phyloP scores from a whole-genome alignment of 2,797 vertebrate species.

The Onychomys arenicola region DNA sequence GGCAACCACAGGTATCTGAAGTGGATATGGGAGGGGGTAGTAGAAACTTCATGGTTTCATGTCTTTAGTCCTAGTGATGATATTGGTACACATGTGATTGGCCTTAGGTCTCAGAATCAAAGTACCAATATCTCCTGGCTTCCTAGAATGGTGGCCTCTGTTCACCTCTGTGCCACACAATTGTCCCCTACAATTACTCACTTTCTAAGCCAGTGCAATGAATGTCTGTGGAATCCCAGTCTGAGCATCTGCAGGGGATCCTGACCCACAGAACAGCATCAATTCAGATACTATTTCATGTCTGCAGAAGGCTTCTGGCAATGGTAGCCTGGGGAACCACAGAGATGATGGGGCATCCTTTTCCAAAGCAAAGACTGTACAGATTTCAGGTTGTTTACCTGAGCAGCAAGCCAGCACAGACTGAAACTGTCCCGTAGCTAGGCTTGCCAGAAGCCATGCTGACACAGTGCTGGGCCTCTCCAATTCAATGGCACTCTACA shows the following conservation, averaged over 20 bases:
- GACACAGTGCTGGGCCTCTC: too few species aligned
- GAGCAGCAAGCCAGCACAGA: neutral
- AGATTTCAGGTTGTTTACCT: neutral
- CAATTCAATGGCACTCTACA: neutral
- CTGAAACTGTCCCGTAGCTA: neutral
- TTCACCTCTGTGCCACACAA: neutral
- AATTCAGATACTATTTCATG: neutral
- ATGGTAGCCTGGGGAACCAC: neutral
- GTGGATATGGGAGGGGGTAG: neutral
- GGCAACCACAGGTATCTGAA: neutral
- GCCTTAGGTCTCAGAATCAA: neutral
- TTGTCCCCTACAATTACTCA: neutral
- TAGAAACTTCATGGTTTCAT: too few species aligned
- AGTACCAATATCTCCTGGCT: neutral
- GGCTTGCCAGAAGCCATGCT: neutral
- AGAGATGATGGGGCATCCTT: neutral
- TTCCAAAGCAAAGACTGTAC: neutral
- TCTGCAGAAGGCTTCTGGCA: neutral
- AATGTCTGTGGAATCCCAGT: neutral
- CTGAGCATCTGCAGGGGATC: neutral
- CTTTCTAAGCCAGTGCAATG: neutral
- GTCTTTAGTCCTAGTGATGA: neutral
- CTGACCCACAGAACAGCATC: neutral
- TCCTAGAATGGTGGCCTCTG: neutral
- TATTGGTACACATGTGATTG: neutral